Base-by-base conservation (phyloP, 2,888 invertebrate genomes). In the Acrobasis suavella region DNA sequence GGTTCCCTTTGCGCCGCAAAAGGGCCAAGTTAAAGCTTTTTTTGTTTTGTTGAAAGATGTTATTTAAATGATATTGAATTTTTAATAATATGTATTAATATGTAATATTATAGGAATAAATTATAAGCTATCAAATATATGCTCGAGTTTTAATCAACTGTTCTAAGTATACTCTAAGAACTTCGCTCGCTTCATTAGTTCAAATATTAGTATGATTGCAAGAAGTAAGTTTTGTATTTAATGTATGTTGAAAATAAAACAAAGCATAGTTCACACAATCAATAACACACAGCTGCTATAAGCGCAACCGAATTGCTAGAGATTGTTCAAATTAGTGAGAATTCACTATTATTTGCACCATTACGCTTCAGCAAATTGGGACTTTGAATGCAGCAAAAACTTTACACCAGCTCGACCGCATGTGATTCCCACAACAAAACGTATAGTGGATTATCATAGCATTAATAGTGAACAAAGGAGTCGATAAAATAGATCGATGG, bases 371-470 rank as follows among this genome's bases (percentile, higher is more conserved):
- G 22, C 69, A 62, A 75, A 77, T 75, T 77, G 67, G 68, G 72
- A 71, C 64, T 71, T 64, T 74, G 70, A 72, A 69, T 71, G 68
- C 67, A 66, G 64, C 70, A 69, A 70, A 73, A 75, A 78, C 67
- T 77, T 73, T 60, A 66, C 65, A 66, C 63, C 67, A 65, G 74
- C 72, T 72, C 69, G 73, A 73, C 73, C 72, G 66, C 68, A 65
- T 65, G 62, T 63, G 65, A 65, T 65, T 68, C 63, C 62, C 52
- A 42, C 46, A 22, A 52, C 46, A 52, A 52, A 60, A 60, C 49
- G 16, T 39, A 22, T 54, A 61, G 15, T 49, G 22, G 61, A n/a
- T 54, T 61, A 61, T 52, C 38, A 17, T 46, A 52, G 39, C 52
- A 54, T 15, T 32, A 12, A 14, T 56, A 56, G 56, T 42, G 39